Base-by-base conservation (phyloP, 1,140 invertebrate species). In the Idris sp. region DNA sequence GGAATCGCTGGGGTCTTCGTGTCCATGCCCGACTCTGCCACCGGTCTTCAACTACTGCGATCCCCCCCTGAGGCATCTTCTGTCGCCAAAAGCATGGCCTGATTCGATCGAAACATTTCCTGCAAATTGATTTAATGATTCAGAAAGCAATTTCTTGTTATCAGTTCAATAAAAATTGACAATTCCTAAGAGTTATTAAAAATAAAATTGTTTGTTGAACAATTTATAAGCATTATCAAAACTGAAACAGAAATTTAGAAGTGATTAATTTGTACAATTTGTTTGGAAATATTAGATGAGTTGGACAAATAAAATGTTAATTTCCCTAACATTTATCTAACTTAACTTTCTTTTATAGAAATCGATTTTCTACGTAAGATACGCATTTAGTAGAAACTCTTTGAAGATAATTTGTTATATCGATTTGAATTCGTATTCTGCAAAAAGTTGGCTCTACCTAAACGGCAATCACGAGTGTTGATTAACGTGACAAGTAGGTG, bases 1-100 rank as follows among this genome's bases (percentile, higher is more conserved):
- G 80, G 79, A 53, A 88, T 86, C 41, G 85, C 80, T 44, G 86
- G 86, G 48, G 85, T 84, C 84, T 82, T 87, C 69, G 86, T 85
- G 83, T 87, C 86, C 86, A 88, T 88, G 58, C 84, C 86, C 75
- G 54, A 80, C 76, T 83, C 61, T 75, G 75, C 40, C 76, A 80
- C 79, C 80, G 69, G 64, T 36, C 61, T 65, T 6, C 76, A 13
- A 73, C 76, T 81, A 77, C 26, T 77, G 54, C 51, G 61, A 77
- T 62, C 58, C 35, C 74, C 30, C 41, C 68, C 43, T 38, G 48
- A 74, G 69, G 25, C 81, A 81, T 82, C 68, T 74, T 80, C 44
- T 41, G 26, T 53, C 11, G 1, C 35, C 28, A 8, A 25, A 14
- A 36, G 30, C 71, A 67, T 58, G n/a, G 16, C 36, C 35, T 51